Evolutionary conservation across 1,140 invertebrate species (phyloP).

Genomic region (Aphis craccivora): DNA sequence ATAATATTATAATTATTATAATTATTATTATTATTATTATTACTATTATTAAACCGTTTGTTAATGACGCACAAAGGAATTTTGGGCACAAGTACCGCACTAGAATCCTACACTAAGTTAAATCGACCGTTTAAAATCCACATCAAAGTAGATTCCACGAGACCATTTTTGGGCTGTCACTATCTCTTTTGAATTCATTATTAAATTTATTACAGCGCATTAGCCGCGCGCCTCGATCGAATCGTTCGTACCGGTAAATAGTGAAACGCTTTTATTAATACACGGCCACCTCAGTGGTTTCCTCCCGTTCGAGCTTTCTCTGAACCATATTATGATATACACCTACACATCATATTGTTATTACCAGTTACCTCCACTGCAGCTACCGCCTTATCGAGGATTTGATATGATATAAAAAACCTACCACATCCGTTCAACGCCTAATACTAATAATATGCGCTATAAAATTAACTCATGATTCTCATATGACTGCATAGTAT

Average conservation of each 20-base stretch:
- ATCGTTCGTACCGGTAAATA: conserved; percentile 12
- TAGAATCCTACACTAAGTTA: background rate
- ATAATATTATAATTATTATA: background rate
- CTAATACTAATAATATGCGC: background rate
- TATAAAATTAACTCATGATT: background rate
- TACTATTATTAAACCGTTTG: background rate
- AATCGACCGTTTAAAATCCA: conserved; percentile 45
- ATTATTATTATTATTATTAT: background rate
- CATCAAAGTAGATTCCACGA: conserved; percentile 36
- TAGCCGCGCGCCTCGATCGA: background rate
- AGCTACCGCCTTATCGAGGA: no score
- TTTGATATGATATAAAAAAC: background rate
- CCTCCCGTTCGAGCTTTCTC: no score
- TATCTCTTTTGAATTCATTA: conserved; percentile 40
- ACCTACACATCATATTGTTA: no score
- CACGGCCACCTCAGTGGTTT: background rate
- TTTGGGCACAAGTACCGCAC: background rate
- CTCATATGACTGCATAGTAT: background rate
- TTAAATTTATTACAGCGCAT: conserved; percentile 39
- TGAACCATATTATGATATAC: no score
- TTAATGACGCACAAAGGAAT: conserved; percentile 43
- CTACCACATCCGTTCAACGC: background rate
- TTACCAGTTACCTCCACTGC: no score
- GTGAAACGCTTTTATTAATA: conserved; percentile 26
- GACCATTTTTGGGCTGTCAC: background rate